Conservation (phyloP, 2,113 vertebrate genomes). For the Mustelus asterias region DNA sequence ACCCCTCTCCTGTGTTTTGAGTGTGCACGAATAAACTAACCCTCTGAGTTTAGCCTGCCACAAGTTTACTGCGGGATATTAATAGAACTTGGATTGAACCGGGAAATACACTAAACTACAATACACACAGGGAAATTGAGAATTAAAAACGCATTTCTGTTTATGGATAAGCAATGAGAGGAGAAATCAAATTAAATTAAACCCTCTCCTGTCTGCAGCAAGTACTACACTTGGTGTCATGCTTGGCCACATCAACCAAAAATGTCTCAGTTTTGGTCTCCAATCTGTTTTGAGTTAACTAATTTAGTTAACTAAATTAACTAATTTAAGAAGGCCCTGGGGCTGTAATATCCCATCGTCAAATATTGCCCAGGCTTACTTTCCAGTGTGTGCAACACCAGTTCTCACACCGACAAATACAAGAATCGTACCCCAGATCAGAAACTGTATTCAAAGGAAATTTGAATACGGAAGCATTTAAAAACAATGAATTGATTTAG, state of each 20-base stretch:
- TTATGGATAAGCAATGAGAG: no score
- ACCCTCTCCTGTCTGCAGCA: no score
- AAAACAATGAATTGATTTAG: background rate
- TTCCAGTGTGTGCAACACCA: background rate
- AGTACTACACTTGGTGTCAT: background rate
- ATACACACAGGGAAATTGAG: no score
- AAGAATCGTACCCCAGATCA: background rate
- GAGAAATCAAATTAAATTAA: no score
- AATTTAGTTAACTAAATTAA: background rate
- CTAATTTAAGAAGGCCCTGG: no score
- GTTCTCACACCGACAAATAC: background rate
- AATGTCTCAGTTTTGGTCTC: background rate
- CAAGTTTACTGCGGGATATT: no score
- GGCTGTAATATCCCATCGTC: background rate
- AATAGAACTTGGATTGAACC: no score
- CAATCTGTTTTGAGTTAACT: background rate
- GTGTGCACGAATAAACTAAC: no score
- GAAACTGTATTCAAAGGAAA: background rate
- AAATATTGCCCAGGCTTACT: background rate
- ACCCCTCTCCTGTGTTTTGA: no score
- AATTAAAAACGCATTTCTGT: no score
- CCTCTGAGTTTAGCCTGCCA: no score
- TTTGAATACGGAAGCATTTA: background rate
- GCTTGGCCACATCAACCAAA: background rate
- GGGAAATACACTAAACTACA: no score